A percentile compares a stretch with the other conserved stretches of the same genome.
Conservation (phyloP, 2,888 invertebrate genomes). For the Ornithoptera priamus region DNA sequence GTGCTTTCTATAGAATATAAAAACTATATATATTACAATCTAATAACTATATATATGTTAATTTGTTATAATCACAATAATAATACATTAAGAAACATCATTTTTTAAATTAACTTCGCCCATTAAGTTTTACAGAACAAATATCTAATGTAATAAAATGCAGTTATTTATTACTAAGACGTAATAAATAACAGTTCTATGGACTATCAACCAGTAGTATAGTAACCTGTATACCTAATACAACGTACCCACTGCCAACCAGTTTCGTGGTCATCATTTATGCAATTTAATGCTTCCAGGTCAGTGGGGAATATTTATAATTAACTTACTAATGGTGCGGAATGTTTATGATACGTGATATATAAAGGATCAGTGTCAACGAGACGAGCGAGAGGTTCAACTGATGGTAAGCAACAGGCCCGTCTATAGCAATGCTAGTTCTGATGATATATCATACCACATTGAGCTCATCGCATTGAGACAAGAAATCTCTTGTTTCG, state of each 20-base stretch:
- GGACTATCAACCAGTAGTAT: slow-evolving; percentile 35
- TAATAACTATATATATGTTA: no score
- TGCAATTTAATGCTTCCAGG: slow-evolving; percentile 51
- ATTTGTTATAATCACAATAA: background rate
- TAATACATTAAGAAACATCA: background rate
- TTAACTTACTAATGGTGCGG: slow-evolving; percentile 17
- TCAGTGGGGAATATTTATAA: slow-evolving; percentile 50
- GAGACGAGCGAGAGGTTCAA: no score
- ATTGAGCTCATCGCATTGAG: no score
- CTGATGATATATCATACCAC: no score
- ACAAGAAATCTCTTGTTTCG: no score
- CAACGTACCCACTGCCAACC: slow-evolving; percentile 42
- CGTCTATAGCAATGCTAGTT: no score
- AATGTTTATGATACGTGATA: slow-evolving; percentile 10
- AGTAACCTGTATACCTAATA: slow-evolving; percentile 53
- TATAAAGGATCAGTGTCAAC: background rate
- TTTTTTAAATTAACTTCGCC: background rate
- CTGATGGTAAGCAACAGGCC: no score
- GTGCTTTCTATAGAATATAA: no score
- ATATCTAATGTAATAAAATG: slow-evolving; percentile 14
- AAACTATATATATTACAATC: no score
- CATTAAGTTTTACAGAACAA: background rate
- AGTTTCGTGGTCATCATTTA: slow-evolving; percentile 54
- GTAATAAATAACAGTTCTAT: slow-evolving; percentile 35
- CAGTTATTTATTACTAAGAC: slow-evolving; percentile 9